Base-by-base conservation (phyloP, 2,888 invertebrate genomes). In the Sarcophaga carnaria region DNA sequence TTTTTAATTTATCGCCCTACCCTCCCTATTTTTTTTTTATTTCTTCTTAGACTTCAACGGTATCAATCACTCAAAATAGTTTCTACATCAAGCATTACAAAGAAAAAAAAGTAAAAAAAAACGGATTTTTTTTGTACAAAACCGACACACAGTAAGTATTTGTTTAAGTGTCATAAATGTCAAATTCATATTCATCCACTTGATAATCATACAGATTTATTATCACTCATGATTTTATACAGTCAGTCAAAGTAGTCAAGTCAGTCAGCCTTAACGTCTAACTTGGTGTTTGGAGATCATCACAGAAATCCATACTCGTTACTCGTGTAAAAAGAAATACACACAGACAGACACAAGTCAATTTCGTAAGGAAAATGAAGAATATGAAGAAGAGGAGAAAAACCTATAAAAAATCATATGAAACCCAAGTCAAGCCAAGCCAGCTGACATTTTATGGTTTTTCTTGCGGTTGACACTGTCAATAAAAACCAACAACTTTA, bases 171-270 rank as follows among this genome's bases (percentile, higher is more conserved):
- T 62, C 81, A 82, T 85, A 79, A 85, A 85, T 82, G 85, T 75
- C 85, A 75, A 75, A 82, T 62, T 82, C 45, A 85, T 82, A 66
- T 79, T 64, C 71, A 66, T 67, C 70, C 82, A 85, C 66, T 79
- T 71, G 77, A 85, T 79, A 82, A 85, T 82, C 64, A 37, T 17
- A 79, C 45, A 79, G 79, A 85, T 85, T 85, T 85, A 85, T 79
- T 82, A 85, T 79, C 78, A 71, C 70, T 66, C 47, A 71, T 63
- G 37, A 22, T 81, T 69, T 37, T 70, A 37, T 37, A 37, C 2
- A 37, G 37, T 37, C 37, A 37, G 37, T 37, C 37, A 6, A 8
- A 1, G 0, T 6, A 27, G 27, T 27, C 37, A 37, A 37, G 37
- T 37, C 2, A 2, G 37, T 54, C 17, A 14, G 12, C 54, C 17